Percentiles rank a stretch among this genome's conserved stretches.
These are phyloP conservation scores for Sebastes hubbsi DNA, from an alignment of 2,797 vertebrate species.

Conservation along the genomic window DNA sequence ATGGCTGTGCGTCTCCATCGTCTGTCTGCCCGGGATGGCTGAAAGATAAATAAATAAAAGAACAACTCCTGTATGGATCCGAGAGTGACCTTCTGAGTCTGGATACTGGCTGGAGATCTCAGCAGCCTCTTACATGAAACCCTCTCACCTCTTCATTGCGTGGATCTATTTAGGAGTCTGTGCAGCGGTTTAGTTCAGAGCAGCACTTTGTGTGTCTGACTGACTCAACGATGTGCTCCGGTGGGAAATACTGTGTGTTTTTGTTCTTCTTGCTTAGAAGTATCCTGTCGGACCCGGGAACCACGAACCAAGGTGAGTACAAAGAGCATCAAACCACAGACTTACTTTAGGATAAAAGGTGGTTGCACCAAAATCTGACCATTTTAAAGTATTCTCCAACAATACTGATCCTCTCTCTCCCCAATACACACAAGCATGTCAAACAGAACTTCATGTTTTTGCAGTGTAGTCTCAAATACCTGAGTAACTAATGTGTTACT, in stretches of 20 bases:
- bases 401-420: not conserved
- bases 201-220: slow-evolving; percentile 55
- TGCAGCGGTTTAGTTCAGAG: slow-evolving; percentile 49
- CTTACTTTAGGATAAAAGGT: not conserved
- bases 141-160: slow-evolving; percentile 16
- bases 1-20: slow-evolving; percentile 53
- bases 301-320: slow-evolving; percentile 83
- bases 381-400: not conserved
- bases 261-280: slow-evolving; percentile 74
- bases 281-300: slow-evolving; percentile 75
- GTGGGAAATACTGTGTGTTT: slow-evolving; percentile 75
- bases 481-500: not conserved
- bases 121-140: slow-evolving; percentile 40
- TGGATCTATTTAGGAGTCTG: slow-evolving; percentile 50
- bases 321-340: not conserved
- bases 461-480: not conserved
- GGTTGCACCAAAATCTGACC: not conserved
- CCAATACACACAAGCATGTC: not conserved
- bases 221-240: slow-evolving; percentile 78
- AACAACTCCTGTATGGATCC: slow-evolving; percentile 44
- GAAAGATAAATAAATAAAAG: not conserved
- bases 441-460: not conserved
- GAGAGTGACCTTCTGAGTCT: slow-evolving; percentile 26
- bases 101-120: slow-evolving; percentile 30
- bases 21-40: slow-evolving; percentile 38